phyloP scores from a whole-genome alignment of 2,797 vertebrate genomes.

The Atherinosoma microstoma region DNA sequence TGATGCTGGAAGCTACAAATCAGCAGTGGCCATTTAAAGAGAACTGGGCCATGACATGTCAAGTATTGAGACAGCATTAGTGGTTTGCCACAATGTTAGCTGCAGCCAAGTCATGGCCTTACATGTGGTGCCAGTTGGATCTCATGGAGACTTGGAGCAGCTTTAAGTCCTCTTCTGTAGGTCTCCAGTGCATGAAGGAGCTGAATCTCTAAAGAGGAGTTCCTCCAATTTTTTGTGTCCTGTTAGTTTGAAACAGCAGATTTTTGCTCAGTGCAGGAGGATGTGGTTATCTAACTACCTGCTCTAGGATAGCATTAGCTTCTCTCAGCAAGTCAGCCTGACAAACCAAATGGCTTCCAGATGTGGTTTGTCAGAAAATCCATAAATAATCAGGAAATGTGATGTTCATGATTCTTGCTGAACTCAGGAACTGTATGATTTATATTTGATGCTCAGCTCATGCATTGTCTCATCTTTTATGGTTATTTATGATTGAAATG shows the following conservation, averaged over 20 bases:
- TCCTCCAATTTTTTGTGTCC: conserved; percentile 24
- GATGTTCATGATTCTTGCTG: neutral
- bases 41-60: conserved; percentile 19
- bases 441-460: neutral
- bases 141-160: conserved; percentile 19
- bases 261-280: conserved; percentile 32
- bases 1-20: conserved; percentile 22
- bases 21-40: conserved; percentile 4
- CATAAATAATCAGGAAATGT: conserved; percentile 47
- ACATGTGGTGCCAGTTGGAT: conserved; percentile 46
- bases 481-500: neutral
- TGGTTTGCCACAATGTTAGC: conserved; percentile 10
- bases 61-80: conserved; percentile 16
- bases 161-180: conserved; percentile 5
- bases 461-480: neutral
- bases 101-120: conserved; percentile 38
- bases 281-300: conserved; percentile 70
- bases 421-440: neutral
- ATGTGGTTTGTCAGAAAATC: conserved; percentile 56
- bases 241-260: conserved; percentile 35
- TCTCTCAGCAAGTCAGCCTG: conserved; percentile 36
- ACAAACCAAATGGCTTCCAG: conserved; percentile 61
- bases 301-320: conserved; percentile 33
- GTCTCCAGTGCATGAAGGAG: conserved; percentile 57
- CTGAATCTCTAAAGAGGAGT: conserved; percentile 31